Conservation (phyloP, 2,113 vertebrate genomes). For the Mungos mungo region DNA sequence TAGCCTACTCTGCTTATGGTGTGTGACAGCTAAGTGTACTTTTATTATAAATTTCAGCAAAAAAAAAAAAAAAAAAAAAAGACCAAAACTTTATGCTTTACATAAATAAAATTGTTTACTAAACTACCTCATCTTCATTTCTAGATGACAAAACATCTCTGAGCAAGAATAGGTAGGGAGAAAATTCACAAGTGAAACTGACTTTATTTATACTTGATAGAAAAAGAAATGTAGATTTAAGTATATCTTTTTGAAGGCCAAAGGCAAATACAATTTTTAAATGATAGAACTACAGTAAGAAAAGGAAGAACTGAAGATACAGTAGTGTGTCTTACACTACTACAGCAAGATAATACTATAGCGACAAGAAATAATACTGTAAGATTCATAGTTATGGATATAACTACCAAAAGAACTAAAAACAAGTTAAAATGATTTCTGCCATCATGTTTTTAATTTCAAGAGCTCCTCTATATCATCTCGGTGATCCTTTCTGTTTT, state of each 20-base stretch:
- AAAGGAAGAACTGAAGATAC: background rate
- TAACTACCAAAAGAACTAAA: conserved; percentile 14
- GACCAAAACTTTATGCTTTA: background rate
- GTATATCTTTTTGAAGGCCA: background rate
- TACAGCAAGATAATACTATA: background rate
- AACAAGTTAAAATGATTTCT: conserved; percentile 10
- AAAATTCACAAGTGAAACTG: conserved; percentile 6
- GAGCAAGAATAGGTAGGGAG: background rate
- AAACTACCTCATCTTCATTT: background rate
- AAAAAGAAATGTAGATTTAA: background rate
- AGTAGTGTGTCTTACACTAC: background rate
- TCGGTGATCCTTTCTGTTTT: conserved; percentile 43
- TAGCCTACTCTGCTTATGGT: background rate
- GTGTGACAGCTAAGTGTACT: background rate
- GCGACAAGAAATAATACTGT: background rate
- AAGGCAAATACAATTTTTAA: conserved; percentile 25
- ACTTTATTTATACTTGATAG: background rate
- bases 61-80: background rate
- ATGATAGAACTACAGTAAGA: background rate
- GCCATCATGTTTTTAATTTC: background rate
- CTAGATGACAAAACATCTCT: background rate
- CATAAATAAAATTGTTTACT: background rate
- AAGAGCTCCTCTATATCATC: background rate
- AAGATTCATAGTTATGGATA: background rate
- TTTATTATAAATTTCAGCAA: background rate